phyloP scores from a whole-genome alignment of 2,113 vertebrate species.

The Ochotona princeps region DNA sequence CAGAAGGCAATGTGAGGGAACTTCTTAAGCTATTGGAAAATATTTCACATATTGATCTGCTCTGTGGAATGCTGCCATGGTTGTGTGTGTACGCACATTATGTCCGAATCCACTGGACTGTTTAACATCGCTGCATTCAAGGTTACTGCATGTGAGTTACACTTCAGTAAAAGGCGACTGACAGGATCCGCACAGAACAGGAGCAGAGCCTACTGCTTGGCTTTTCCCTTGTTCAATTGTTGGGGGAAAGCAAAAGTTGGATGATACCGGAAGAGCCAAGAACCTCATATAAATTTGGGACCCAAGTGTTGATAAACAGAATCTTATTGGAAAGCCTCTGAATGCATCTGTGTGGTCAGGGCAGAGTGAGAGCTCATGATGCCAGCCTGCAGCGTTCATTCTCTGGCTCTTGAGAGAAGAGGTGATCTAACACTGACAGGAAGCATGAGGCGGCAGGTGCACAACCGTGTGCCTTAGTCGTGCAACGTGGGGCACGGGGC shows the following conservation, averaged over 20 bases:
- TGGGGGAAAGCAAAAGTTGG: background rate
- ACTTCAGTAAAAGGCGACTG: rapidly evolving
- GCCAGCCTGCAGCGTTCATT: rapidly evolving
- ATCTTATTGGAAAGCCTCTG: rapidly evolving
- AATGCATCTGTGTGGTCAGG: rapidly evolving
- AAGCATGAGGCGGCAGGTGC: background rate
- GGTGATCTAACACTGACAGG: rapidly evolving
- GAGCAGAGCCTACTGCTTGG: too few relatives aligned
- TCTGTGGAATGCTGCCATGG: rapidly evolving
- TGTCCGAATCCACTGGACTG: background rate
- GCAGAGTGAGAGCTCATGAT: rapidly evolving
- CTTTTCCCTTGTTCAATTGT: background rate
- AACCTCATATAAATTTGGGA: background rate
- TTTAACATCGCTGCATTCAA: rapidly evolving
- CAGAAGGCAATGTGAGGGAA: background rate
- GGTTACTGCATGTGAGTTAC: background rate
- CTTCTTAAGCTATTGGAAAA: background rate
- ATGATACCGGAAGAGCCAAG: rapidly evolving
- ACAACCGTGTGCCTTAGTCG: rapidly evolving
- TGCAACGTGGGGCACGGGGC: rapidly evolving
- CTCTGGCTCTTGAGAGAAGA: background rate
- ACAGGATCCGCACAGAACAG: rapidly evolving
- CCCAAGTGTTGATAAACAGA: background rate
- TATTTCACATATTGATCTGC: rapidly evolving
- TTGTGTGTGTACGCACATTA: rapidly evolving